Percentiles rank a stretch among this genome's conserved stretches.
Conservation (phyloP, 1,140 invertebrate species). For the Camponotus floridanus region DNA sequence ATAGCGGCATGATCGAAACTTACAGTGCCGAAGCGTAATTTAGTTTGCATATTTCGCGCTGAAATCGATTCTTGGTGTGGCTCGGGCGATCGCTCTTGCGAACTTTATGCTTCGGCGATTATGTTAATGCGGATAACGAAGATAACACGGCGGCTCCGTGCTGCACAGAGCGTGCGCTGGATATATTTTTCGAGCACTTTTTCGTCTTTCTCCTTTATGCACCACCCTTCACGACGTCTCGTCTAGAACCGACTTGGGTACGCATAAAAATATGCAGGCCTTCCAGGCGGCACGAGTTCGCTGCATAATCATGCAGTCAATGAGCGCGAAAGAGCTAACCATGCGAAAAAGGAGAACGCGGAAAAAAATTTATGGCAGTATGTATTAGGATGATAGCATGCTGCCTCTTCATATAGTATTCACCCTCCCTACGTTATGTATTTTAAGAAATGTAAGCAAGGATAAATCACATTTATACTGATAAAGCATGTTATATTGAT, state of each 20-base stretch:
- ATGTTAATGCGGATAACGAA: conserved; percentile 75
- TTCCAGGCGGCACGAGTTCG: conserved; percentile 67
- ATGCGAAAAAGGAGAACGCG: conserved; percentile 78
- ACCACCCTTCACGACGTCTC: conserved; percentile 66
- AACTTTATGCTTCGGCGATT: conserved; percentile 77
- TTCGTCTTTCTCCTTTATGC: conserved; percentile 60
- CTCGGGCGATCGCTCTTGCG: conserved; percentile 70
- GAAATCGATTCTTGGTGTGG: conserved; percentile 79
- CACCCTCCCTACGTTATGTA: conserved; percentile 49
- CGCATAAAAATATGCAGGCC: conserved; percentile 77
- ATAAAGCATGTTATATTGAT: conserved; percentile 47
- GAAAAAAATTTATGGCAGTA: conserved; percentile 75
- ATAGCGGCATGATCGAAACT: conserved; percentile 55
- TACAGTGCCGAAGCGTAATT: conserved; percentile 78
- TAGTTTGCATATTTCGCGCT: conserved; percentile 82
- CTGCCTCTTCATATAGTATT: conserved; percentile 46
- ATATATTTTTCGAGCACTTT: conserved; percentile 70
- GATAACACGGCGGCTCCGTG: conserved; percentile 67
- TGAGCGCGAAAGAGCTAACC: conserved; percentile 81
- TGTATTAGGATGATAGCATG: conserved; percentile 68
- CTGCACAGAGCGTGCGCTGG: conserved; percentile 37
- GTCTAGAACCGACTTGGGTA: conserved; percentile 61
- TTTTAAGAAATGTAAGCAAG: conserved; percentile 62
- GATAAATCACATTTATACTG: conserved; percentile 38
- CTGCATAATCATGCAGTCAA: conserved; percentile 82